Base-by-base conservation (phyloP, 2,888 invertebrate genomes). In the Agonopterix subpropinquella region DNA sequence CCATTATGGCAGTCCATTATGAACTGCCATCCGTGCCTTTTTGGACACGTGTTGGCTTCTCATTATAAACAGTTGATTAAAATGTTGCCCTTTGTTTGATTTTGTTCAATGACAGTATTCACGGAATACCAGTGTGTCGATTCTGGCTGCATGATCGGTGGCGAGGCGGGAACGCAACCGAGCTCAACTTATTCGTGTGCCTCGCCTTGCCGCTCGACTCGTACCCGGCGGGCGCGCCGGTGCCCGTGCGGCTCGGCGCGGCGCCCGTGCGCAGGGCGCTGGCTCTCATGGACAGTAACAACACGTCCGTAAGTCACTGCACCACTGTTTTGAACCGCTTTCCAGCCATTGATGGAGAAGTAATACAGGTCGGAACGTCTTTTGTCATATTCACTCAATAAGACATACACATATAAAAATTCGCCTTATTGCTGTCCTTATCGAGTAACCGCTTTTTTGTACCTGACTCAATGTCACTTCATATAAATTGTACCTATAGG, bases 111-210 rank as follows among this genome's bases (percentile, higher is more conserved):
- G 9, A 4, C 39, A 39, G 39, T 10, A 9, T n/a, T 39, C 3
- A 39, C 9, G 84, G 83, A 15, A 65, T 55, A 1, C 56, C 77
- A 1, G 48, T 87, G 2, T 65, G 70, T 44, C 69, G 69, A 7
- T 81, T 84, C 64, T 65, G 64, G 68, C 50, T 82, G 58, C 59
- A 61, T 45, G 73, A 72, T 0, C 78, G 80, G 1, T 83, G 84
- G 83, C 75, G 73, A 1, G 73, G 79, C 42, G 69, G 69, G 0
- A 62, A 68, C 41, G 70, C 68, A 2, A 46, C 55, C 0, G 74
- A 74, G 48, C 55, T 83, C 35, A 59, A 67, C 8, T 47, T 63
- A 18, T 83, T 59, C 62, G 36, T 82, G 47, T 77, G 76, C 53
- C 10, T 84, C 8, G 58, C 76, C 8, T 51, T 82, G 49, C 49